Evolutionary conservation across 2,888 invertebrate genomes (phyloP), one percentile per base, ranked within the genome.

Genomic region (Thecocarcelia acutangulata): DNA sequence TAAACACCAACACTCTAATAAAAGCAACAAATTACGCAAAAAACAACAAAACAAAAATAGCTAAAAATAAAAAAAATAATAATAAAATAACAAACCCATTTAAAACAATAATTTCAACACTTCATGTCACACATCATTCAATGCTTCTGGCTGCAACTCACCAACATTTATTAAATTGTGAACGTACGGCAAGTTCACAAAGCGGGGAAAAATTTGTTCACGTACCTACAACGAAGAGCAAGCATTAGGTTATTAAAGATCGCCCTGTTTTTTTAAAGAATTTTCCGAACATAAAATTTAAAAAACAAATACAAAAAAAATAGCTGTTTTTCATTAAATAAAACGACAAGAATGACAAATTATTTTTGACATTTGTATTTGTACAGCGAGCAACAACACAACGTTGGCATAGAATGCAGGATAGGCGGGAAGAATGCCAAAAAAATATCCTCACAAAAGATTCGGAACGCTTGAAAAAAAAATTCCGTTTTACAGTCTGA

Each of bases 21-120:
- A 42, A 15, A 58, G n/a, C 17, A 19, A 64, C 54, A 48, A 61
- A 19, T 37, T n/a, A n/a, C n/a, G 15, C 12, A 28, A 42, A 11
- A 21, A 64, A 5, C 24, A 33, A 33, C 33, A 19, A 70, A 37
- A 66, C 28, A 33, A 63, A 64, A 54, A 46, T 15, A 52, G 46
- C 33, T 70, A 72, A 13, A 54, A 46, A 72, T 56, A 63, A 66
- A 75, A 73, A 69, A 44, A 44, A 15, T 4, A 40, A 3, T 42
- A 24, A 42, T 8, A 59, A 59, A 59, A 59, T 24, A 75, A 48
- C 61, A 78, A 83, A 84, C 75, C 69, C 80, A 84, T 84, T 83
- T 83, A 84, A 83, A 83, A 83, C 83, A 84, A 84, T 83, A 84
- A 84, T 83, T 84, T 85, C 82, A 81, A 80, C 84, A 84, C 83